Base-by-base conservation (phyloP, 2,797 vertebrate genomes). In the Mionectes olivaceus region DNA sequence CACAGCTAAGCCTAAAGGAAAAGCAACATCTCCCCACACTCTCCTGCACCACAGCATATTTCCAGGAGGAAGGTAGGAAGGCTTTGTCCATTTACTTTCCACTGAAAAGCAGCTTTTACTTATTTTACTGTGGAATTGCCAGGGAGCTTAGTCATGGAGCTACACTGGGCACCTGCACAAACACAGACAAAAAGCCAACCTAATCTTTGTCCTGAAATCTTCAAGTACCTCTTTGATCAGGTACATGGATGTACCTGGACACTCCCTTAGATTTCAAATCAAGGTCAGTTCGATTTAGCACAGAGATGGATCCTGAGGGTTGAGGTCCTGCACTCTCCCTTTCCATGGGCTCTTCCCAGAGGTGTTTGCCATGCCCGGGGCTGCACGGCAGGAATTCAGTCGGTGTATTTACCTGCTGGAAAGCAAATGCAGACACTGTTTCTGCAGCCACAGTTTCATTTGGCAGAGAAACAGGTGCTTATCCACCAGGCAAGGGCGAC, bases 371-470 rank as follows among this genome's bases (percentile, higher is more conserved):
- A 0, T 1, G 8, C 59, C 9, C 2, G 6, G 84, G 68, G 74
- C 81, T 0, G 0, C 68, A 22, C 1, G 1, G 50, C 56, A 11
- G 81, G 82, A 93, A 83, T 88, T 44, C 84, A 53, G 95, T 95
- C 94, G 82, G 94, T 83, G 92, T 96, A 57, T 86, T 95, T 89
- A 74, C 84, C 79, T 89, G 88, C 89, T 87, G 85, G 47, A 93
- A 84, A 95, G 85, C 87, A 37, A 76, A 94, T 4, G 67, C 2
- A 88, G 93, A 63, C 94, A 35, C 65, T 65, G 85, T 89, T 81
- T 89, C 90, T 89, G 86, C 75, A 87, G 93, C 86, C 89, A 78
- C 78, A 78, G 94, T 96, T 96, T 96, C 94, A 92, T 94, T 96
- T 97, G 96, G 95, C 96, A 96, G 74, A 69, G 74, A 60, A 93